Percentiles rank a stretch among this genome's conserved stretches.
Conservation (phyloP, 2,797 vertebrate species). For the Gastrophryne carolinensis region DNA sequence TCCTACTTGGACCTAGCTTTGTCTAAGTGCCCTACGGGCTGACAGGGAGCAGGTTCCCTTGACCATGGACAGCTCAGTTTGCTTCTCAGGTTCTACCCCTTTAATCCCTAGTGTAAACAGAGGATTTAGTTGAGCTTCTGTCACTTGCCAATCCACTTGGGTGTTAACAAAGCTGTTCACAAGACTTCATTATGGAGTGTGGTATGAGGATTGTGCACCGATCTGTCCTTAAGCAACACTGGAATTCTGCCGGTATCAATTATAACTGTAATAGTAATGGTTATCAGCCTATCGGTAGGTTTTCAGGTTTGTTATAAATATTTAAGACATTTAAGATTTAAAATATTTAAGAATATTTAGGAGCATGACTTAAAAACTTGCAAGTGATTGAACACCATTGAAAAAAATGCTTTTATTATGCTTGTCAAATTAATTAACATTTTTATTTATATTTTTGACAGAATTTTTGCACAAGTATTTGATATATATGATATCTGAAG, state of each 20-base stretch:
- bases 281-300: too few species aligned
- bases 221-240: not conserved
- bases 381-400: too few species aligned
- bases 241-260: not conserved
- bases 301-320: too few species aligned
- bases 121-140: conserved; percentile 83
- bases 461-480: too few species aligned
- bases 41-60: conserved; percentile 77
- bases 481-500: too few species aligned
- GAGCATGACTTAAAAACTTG: too few species aligned
- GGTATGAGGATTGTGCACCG: conserved; percentile 12
- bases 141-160: conserved; percentile 81
- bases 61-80: conserved; percentile 72
- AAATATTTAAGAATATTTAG: too few species aligned
- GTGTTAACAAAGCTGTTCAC: conserved; percentile 74
- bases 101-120: conserved; percentile 85
- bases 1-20: conserved; percentile 89
- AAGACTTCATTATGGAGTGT: conserved; percentile 63
- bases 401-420: too few species aligned
- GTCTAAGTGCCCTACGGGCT: conserved; percentile 74
- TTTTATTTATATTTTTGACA: too few species aligned
- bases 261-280: too few species aligned
- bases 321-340: too few species aligned
- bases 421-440: too few species aligned
- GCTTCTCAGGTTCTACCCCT: conserved; percentile 64